Conservation (phyloP, 2,113 vertebrate species). For the Rutilus rutilus region DNA sequence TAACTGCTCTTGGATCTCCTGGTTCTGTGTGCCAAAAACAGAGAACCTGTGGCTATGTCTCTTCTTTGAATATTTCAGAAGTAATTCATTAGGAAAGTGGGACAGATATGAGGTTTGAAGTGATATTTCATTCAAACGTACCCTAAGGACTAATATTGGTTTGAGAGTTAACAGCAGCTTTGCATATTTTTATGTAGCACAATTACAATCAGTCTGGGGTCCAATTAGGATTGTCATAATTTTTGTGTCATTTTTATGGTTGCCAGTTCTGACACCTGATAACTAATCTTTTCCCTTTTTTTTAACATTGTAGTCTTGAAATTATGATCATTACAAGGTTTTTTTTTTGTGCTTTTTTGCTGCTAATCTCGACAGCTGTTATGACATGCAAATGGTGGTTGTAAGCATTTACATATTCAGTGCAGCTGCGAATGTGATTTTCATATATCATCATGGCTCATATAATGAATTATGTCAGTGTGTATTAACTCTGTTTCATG, state of each 20-base stretch:
- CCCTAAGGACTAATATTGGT: constrained; percentile 23
- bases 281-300: background rate
- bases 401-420: constrained; percentile 15
- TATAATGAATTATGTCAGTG: constrained; percentile 26
- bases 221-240: constrained; percentile 28
- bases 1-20: constrained; percentile 17
- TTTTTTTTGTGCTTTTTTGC: background rate
- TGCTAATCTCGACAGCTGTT: constrained; percentile 10
- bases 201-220: background rate
- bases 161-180: constrained; percentile 30
- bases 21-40: constrained; percentile 35
- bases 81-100: constrained; percentile 45
- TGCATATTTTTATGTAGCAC: constrained; percentile 10
- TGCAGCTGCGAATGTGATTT: constrained; percentile 20
- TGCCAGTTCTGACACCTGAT: background rate
- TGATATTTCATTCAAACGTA: constrained; percentile 22
- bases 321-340: background rate
- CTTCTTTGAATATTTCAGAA: constrained; percentile 47
- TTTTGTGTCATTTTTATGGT: constrained; percentile 2
- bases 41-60: constrained; percentile 42
- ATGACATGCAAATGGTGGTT: constrained; percentile 29
- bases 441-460: background rate
- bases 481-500: constrained; percentile 6
- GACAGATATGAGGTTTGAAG: constrained; percentile 28
- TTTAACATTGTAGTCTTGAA: background rate